These are phyloP conservation scores for Penaeus vannamei DNA, from an alignment of 1,140 invertebrate genomes.

Conservation along the genomic window DNA sequence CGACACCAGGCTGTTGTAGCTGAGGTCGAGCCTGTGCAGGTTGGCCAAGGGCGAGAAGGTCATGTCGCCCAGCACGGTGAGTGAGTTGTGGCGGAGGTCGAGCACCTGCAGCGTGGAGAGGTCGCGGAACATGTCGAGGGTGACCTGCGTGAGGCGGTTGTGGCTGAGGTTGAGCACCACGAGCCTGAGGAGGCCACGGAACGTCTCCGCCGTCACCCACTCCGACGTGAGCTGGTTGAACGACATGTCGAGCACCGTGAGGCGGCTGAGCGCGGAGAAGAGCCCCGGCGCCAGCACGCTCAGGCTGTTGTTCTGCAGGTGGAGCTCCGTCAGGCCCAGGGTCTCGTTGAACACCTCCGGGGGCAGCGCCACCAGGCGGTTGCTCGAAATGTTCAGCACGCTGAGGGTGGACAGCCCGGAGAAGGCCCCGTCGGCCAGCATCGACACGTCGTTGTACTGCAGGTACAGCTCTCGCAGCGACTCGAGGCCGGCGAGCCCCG, in stretches of 20 bases:
- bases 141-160: slow-evolving; percentile 87
- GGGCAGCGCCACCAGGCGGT: slow-evolving; percentile 82
- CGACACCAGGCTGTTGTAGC: slow-evolving; percentile 85
- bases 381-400: slow-evolving; percentile 85
- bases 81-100: slow-evolving; percentile 87
- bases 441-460: slow-evolving; percentile 68
- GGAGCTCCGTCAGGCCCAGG: slow-evolving; percentile 77
- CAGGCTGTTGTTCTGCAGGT: slow-evolving; percentile 85
- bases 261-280: slow-evolving; percentile 81
- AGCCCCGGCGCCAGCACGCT: slow-evolving; percentile 80
- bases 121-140: slow-evolving; percentile 89
- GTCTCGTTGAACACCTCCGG: slow-evolving; percentile 79
- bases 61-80: slow-evolving; percentile 72
- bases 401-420: slow-evolving; percentile 82
- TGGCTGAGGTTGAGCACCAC: slow-evolving; percentile 88
- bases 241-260: slow-evolving; percentile 87
- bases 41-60: slow-evolving; percentile 89
- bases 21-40: slow-evolving; percentile 87
- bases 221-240: slow-evolving; percentile 85
- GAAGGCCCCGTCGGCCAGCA: slow-evolving; percentile 82
- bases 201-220: slow-evolving; percentile 84
- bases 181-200: slow-evolving; percentile 86
- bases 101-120: slow-evolving; percentile 89
- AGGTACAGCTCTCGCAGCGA: slow-evolving; percentile 71
- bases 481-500: slow-evolving; percentile 70